These are phyloP conservation scores for Lasius platythorax DNA, from an alignment of 2,888 invertebrate species.

Conservation along the genomic window DNA sequence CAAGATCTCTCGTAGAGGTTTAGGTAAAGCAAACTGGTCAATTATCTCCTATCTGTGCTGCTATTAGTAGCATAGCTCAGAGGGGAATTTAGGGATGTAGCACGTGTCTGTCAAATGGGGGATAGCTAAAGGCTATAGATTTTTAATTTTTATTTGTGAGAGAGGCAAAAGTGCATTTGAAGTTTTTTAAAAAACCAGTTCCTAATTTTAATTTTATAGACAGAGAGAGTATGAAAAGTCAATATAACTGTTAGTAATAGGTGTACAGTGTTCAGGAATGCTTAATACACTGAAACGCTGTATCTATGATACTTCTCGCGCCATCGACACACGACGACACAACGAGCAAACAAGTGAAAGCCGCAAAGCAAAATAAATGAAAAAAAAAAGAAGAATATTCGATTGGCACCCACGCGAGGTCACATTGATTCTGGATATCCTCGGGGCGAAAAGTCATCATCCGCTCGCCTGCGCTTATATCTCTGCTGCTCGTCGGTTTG, in stretches of 20 bases:
- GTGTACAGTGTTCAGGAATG: neutral
- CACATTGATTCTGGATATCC: conserved; percentile 6
- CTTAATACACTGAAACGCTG: neutral
- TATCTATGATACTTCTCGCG: neutral
- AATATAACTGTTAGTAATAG: neutral
- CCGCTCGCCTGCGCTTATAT: conserved; percentile 19
- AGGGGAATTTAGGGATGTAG: neutral
- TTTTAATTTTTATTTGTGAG: neutral
- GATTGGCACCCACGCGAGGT: conserved; percentile 20
- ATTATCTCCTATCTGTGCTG: conserved; percentile 42
- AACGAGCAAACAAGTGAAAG: conserved; percentile 16
- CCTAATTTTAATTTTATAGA: neutral
- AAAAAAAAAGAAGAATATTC: conserved; percentile 2
- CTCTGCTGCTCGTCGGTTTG: neutral
- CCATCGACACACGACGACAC: neutral
- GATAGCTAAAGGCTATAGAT: neutral
- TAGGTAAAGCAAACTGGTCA: conserved; percentile 46
- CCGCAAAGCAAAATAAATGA: conserved; percentile 22
- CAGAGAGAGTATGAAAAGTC: neutral
- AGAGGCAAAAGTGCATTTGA: neutral
- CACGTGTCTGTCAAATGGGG: neutral
- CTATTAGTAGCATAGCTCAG: conserved; percentile 3
- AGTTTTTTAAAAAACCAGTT: neutral
- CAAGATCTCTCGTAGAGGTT: conserved; percentile 38
- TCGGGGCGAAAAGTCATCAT: conserved; percentile 31